Evolutionary conservation across 1,140 invertebrate genomes (phyloP), one percentile per base, ranked within the genome.

Genomic region (Leptoteleia sp.): DNA sequence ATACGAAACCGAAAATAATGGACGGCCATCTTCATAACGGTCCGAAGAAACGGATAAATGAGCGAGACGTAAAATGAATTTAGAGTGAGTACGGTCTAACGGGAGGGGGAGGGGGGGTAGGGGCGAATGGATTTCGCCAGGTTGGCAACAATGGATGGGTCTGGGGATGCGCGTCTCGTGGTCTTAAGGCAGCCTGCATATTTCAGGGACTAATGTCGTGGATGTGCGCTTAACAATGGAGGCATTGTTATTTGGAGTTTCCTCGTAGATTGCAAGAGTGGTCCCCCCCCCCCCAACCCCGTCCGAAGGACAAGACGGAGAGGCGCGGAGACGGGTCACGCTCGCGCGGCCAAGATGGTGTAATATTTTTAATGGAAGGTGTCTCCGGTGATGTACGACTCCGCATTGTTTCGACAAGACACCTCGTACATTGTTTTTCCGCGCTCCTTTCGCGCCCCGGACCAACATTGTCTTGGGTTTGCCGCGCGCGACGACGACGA

Each of bases 351-450:
- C 78, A 83, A 86, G 84, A 84, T 83, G 84, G 82, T 82, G 83
- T 86, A 86, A 87, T 87, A 87, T 85, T 87, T 87, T 87, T 87
- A 87, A 85, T 85, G 86, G 84, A 87, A 83, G 83, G 82, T 84
- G 83, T 88, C 83, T 82, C 80, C 80, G 81, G 83, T 86, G 83
- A 86, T 86, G 80, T 86, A 85, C 83, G 83, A 84, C 73, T 70
- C 67, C 65, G 82, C 82, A 85, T 84, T 86, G 82, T 85, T 85
- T 85, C 82, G 70, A 62, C 70, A 81, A 82, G 83, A 83, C 43
- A 50, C 82, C 79, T 82, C 81, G 80, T 82, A 83, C 81, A 85
- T 84, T 85, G 82, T 85, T 84, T 84, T 80, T 81, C 75, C 71
- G 57, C 31, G 29, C 55, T 71, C 47, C 79, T 80, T 80, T 73